Evolutionary conservation across 2,888 invertebrate genomes (phyloP).

Genomic region (Nymphalis polychloros): DNA sequence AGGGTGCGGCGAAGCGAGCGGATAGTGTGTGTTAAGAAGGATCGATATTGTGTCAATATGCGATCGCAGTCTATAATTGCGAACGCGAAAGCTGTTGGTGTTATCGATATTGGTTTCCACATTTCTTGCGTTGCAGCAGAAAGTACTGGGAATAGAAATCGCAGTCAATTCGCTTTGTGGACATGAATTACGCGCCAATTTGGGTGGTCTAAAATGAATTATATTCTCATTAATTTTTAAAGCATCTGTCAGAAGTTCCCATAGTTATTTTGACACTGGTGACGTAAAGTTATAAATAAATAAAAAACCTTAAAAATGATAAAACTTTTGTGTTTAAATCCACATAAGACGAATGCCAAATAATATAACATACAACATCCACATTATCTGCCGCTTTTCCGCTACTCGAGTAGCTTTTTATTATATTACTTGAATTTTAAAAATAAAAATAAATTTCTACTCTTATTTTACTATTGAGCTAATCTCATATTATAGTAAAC

Average conservation of each 20-base stretch:
- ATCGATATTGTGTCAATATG: slow-evolving; percentile 36
- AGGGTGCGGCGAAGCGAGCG: slow-evolving; percentile 56
- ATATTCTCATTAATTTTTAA: no score
- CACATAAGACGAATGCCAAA: no score
- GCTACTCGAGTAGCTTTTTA: not conserved
- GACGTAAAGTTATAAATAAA: no score
- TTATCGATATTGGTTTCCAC: slow-evolving; percentile 59
- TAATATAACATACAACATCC: not conserved
- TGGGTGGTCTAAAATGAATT: no score
- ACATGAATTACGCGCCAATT: not conserved
- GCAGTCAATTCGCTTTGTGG: slow-evolving; percentile 39
- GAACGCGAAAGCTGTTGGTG: slow-evolving; percentile 60
- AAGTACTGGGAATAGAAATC: slow-evolving; percentile 58
- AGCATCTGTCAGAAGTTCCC: no score
- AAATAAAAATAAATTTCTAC: not conserved
- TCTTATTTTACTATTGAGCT: not conserved
- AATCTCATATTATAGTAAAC: not conserved
- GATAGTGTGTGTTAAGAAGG: slow-evolving; percentile 28
- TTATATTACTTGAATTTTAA: not conserved
- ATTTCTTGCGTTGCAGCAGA: slow-evolving; percentile 40
- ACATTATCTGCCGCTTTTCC: not conserved
- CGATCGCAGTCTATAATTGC: slow-evolving; percentile 44
- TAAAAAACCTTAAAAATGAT: no score
- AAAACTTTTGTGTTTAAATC: no score
- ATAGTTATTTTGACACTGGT: no score